Evolutionary conservation across 2,888 invertebrate genomes (phyloP), one percentile per base, ranked within the genome.

Genomic region (Drosophila picticornis): DNA sequence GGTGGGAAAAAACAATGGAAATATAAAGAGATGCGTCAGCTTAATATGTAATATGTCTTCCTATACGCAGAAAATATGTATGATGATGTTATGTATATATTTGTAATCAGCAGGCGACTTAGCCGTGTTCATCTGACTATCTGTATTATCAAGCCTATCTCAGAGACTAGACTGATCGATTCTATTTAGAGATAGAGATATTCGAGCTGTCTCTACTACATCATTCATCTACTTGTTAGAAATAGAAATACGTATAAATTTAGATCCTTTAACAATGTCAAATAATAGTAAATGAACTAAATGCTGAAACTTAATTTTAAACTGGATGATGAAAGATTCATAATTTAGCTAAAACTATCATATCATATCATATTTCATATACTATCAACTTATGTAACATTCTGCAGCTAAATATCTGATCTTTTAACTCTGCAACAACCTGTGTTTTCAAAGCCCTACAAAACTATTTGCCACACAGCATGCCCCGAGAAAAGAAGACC

Each of bases 401-500:
- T 25, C 22, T 46, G 16, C 46, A 2, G 27, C 38, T n/a, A 22
- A 56, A 10, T 64, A 73, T 48, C 72, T 61, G 65, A 73, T 36
- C n/a, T 58, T 27, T 36, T 29, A 46, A 36, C 4, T 10, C 6
- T 40, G 38, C 19, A 31, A 16, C 16, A 46, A 46, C 25, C 4
- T 43, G 7, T 27, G n/a, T 32, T 46, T n/a, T 10, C 29, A 25
- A 40, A 48, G 62, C 69, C 31, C 73, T 64, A 55, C 11, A 51
- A 56, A 29, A 48, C 52, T 50, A 56, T 53, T 58, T 36, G 9
- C 22, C 25, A 29, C 68, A 53, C 68, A 69, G 67, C 71, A 68
- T 58, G 72, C 19, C 13, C 29, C 46, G 46, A 58, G 27, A 34
- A 32, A 22, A 60, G 32, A 40, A 60, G 48, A 57, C 43, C 1